Evolutionary conservation across 1,140 invertebrate species (phyloP).

Genomic region (Lerema accius): DNA sequence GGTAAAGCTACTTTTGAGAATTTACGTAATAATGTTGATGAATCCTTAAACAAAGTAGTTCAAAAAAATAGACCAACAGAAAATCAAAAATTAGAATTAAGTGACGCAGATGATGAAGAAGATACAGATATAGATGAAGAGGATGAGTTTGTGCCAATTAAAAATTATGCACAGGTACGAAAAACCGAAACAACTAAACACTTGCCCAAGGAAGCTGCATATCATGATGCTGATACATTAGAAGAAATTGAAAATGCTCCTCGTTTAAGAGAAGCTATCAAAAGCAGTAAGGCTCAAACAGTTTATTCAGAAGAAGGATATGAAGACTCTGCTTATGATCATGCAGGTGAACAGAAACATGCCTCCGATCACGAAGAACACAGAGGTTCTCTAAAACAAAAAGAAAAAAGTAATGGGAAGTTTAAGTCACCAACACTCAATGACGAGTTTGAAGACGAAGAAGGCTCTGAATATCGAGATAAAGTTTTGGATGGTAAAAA

Average conservation of each 20-base stretch:
- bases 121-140: slow-evolving; percentile 40
- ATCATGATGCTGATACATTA: slow-evolving; percentile 82
- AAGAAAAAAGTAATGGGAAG: slow-evolving; percentile 68
- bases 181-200: slow-evolving; percentile 84
- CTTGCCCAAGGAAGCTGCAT: slow-evolving; percentile 83
- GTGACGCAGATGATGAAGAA: slow-evolving; percentile 46
- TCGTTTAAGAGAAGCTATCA: slow-evolving; percentile 86
- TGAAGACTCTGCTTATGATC: slow-evolving; percentile 90
- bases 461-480: slow-evolving; percentile 56
- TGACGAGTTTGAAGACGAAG: slow-evolving; percentile 58
- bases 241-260: slow-evolving; percentile 85
- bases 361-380: slow-evolving; percentile 83
- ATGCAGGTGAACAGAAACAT: slow-evolving; percentile 87
- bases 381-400: slow-evolving; percentile 71
- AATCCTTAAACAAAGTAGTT: slow-evolving; percentile 65
- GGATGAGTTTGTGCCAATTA: slow-evolving; percentile 86
- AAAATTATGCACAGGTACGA: slow-evolving; percentile 87
- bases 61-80: slow-evolving; percentile 55
- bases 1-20: slow-evolving; percentile 66
- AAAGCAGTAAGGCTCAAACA: slow-evolving; percentile 87
- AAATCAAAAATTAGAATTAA: slow-evolving; percentile 57
- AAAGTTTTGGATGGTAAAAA: slow-evolving; percentile 59
- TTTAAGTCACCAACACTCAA: slow-evolving; percentile 63
- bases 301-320: slow-evolving; percentile 91
- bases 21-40: slow-evolving; percentile 67